Conservation (phyloP, 2,888 invertebrate species). For the Drosophila lacicola region DNA sequence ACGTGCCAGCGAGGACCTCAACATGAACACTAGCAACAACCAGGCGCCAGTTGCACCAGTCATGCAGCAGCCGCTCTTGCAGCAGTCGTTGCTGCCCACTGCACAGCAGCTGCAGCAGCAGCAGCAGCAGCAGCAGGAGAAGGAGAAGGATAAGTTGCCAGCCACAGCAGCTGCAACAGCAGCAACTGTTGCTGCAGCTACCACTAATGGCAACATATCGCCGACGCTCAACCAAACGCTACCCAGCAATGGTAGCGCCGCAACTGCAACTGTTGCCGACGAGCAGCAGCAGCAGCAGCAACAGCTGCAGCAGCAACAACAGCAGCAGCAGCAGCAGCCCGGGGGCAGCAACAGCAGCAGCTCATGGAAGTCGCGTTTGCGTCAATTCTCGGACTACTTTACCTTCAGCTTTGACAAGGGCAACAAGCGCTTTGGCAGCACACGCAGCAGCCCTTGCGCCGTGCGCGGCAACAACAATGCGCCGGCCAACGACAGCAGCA, state of each 20-base stretch:
- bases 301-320: conserved; percentile 30
- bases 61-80: conserved; percentile 10
- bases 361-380: conserved; percentile 84
- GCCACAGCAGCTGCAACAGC: conserved; percentile 11
- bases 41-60: conserved; percentile 9
- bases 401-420: conserved; percentile 84
- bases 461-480: conserved; percentile 72
- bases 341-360: conserved; percentile 47
- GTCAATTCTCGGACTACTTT: conserved; percentile 85
- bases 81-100: conserved; percentile 7
- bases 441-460: conserved; percentile 83
- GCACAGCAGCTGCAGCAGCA: conserved; percentile 9
- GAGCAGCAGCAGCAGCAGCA: conserved; percentile 60
- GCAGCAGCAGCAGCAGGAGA: background rate
- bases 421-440: conserved; percentile 83
- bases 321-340: conserved; percentile 42
- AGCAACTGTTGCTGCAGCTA: conserved; percentile 24
- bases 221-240: conserved; percentile 58
- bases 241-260: conserved; percentile 62
- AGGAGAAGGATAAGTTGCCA: conserved; percentile 36
- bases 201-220: conserved; percentile 80
- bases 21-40: conserved; percentile 65
- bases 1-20: conserved; percentile 66
- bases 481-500: conserved; percentile 3
- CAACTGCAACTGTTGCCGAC: conserved; percentile 71